A percentile compares a stretch with the other conserved stretches of the same genome.
phyloP scores from a whole-genome alignment of 2,113 vertebrate species.

The Xiphorhynchus elegans region DNA sequence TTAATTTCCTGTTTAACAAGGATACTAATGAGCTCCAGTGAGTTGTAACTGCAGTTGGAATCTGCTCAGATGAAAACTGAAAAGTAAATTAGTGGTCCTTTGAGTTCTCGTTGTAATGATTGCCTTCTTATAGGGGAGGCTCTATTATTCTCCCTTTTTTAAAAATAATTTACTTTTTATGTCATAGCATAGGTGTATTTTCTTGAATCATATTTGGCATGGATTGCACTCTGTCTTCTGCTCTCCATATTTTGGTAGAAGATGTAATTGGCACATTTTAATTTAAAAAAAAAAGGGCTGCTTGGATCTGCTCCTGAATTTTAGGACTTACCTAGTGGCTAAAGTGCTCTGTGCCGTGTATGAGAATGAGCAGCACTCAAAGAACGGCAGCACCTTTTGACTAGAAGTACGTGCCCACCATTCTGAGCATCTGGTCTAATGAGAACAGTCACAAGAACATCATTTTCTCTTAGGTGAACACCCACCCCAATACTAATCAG shows the following conservation, averaged over 20 bases:
- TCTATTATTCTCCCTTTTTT: background rate
- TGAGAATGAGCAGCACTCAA: background rate
- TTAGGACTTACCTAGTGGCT: background rate
- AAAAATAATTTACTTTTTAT: background rate
- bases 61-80: background rate
- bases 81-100: background rate
- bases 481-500: background rate
- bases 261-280: background rate
- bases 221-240: background rate
- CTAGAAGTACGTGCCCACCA: accelerated
- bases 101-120: background rate
- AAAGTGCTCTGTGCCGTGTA: background rate
- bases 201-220: background rate
- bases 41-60: background rate
- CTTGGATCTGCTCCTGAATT: background rate
- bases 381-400: background rate
- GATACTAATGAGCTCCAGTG: background rate
- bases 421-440: background rate
- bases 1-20: conserved; percentile 34
- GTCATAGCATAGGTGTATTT: background rate
- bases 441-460: background rate
- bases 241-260: background rate
- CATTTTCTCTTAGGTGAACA: background rate
- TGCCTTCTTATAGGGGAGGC: background rate
- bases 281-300: background rate